phyloP scores from a whole-genome alignment of 2,113 vertebrate species.

The Phaethon lepturus region DNA sequence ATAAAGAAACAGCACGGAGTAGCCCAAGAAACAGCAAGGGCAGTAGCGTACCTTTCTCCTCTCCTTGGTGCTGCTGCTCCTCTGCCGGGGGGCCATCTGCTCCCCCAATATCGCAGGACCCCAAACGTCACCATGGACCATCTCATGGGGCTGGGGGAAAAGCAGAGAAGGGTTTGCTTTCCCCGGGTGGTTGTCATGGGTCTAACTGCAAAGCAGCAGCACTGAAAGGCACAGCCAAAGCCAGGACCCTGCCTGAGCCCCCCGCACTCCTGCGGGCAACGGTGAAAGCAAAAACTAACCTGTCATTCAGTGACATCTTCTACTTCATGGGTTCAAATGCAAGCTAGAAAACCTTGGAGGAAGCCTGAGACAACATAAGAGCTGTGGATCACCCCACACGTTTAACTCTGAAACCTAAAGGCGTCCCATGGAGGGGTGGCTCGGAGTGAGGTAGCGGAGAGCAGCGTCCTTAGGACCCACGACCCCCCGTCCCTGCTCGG shows the following conservation, averaged over 20 bases:
- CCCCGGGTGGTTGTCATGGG: neutral
- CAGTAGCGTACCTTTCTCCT: neutral
- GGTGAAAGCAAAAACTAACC: neutral
- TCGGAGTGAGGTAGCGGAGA: neutral
- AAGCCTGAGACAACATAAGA: neutral
- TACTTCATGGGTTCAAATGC: neutral
- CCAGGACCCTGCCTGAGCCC: neutral
- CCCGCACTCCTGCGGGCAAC: rapidly evolving
- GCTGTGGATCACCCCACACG: neutral
- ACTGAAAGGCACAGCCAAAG: neutral
- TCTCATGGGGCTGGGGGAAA: neutral
- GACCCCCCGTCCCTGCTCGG: rapidly evolving
- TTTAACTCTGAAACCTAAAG: neutral
- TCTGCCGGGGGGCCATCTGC: neutral
- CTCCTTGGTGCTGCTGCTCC: neutral
- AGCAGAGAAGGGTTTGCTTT: neutral
- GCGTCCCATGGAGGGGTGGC: neutral
- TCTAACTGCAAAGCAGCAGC: neutral
- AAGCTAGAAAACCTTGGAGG: neutral
- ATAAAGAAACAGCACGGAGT: neutral
- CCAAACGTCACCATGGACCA: rapidly evolving
- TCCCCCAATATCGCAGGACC: neutral
- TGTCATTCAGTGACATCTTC: neutral
- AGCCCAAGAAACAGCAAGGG: neutral
- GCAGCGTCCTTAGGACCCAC: neutral